A percentile compares a stretch with the other conserved stretches of the same genome.
Conservation (phyloP, 2,113 vertebrate species). For the Nesoenas mayeri region DNA sequence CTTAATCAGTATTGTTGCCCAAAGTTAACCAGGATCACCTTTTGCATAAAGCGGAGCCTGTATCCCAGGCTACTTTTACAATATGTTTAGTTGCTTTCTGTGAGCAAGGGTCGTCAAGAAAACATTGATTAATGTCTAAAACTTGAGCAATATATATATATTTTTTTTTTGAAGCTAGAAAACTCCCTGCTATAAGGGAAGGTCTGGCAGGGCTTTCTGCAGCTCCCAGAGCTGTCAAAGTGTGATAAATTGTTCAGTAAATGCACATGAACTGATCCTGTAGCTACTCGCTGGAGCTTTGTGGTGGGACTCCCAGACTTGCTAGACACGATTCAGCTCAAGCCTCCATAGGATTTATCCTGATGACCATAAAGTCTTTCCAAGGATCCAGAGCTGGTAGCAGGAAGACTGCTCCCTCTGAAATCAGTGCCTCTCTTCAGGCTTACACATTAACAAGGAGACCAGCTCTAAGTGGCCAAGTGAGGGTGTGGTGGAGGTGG, state of each 20-base stretch:
- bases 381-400: not conserved
- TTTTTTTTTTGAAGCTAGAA: not conserved
- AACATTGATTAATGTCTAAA: not conserved
- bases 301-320: not conserved
- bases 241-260: not conserved
- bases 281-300: not conserved
- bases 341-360: not conserved
- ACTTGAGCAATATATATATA: not conserved
- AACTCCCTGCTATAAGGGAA: not conserved
- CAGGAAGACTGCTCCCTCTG: not conserved
- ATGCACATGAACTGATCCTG: not conserved
- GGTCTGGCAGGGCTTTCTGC: not conserved
- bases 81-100: not conserved
- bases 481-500: not conserved
- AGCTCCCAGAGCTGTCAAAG: not conserved
- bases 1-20: not conserved
- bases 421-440: not conserved
- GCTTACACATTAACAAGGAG: not conserved
- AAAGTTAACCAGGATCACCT: not conserved
- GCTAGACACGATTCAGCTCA: not conserved
- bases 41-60: fast-evolving
- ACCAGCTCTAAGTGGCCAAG: not conserved
- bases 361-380: not conserved
- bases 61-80: not conserved
- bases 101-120: not conserved